Evolutionary conservation across 1,140 invertebrate species (phyloP).

Genomic region (Capitella teleta): DNA sequence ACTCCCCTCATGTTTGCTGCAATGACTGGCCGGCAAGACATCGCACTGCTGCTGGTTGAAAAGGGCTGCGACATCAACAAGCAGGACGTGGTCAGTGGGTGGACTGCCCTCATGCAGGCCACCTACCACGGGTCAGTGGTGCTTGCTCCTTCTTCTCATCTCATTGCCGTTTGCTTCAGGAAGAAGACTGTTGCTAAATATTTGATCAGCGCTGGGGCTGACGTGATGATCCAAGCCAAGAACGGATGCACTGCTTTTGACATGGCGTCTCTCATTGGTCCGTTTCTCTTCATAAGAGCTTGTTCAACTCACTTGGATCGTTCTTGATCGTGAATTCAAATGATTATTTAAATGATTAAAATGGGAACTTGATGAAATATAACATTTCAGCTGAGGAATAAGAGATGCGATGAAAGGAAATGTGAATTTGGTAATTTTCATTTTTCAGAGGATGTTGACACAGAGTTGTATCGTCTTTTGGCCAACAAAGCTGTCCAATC

Average conservation of each 20-base stretch:
- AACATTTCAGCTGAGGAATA: background rate
- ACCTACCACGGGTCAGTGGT: conserved; percentile 40
- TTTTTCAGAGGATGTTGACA: conserved; percentile 34
- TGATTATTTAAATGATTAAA: too few species aligned
- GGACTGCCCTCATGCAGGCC: conserved; percentile 45
- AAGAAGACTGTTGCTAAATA: conserved; percentile 39
- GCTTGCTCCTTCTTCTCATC: background rate
- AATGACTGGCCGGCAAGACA: conserved; percentile 38
- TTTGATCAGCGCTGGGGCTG: conserved; percentile 37
- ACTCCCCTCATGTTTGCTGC: conserved; percentile 43
- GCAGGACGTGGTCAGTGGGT: conserved; percentile 41
- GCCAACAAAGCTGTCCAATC: conserved; percentile 16
- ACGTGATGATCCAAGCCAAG: conserved; percentile 37
- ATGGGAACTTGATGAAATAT: too few species aligned
- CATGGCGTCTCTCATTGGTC: conserved; percentile 41
- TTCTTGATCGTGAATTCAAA: too few species aligned
- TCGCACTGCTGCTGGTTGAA: conserved; percentile 33
- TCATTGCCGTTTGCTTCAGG: conserved; percentile 18
- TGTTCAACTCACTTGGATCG: too few species aligned
- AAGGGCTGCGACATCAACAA: conserved; percentile 39
- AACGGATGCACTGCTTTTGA: conserved; percentile 44
- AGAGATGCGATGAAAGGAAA: background rate
- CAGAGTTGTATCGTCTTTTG: conserved; percentile 32
- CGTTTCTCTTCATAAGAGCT: too few species aligned
- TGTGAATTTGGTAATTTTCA: background rate